These are phyloP conservation scores for Dreissena polymorpha DNA, from an alignment of 1,140 invertebrate genomes.

Conservation along the genomic window DNA sequence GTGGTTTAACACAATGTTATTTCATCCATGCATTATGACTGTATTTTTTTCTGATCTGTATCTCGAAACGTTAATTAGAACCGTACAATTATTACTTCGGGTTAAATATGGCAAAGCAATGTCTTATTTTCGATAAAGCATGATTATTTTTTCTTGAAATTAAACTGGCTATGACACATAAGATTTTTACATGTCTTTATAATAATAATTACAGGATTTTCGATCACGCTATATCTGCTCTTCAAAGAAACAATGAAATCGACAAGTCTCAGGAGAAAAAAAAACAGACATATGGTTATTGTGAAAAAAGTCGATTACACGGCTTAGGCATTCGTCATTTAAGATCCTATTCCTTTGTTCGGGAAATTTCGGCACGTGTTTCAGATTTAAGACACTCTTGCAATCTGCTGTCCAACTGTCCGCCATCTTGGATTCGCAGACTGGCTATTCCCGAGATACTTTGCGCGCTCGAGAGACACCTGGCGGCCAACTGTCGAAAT, in stretches of 20 bases:
- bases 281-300: conserved; percentile 39
- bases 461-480: conserved; percentile 45
- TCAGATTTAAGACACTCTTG: conserved; percentile 26
- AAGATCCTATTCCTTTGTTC: conserved; percentile 47
- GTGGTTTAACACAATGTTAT: no score
- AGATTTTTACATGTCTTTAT: no score
- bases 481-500: conserved; percentile 50
- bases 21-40: no score
- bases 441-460: conserved; percentile 45
- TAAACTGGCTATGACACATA: no score
- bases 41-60: no score
- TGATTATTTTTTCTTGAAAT: no score
- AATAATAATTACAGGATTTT: conserved; percentile 44
- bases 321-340: background rate
- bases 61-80: no score
- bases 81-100: no score
- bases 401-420: conserved; percentile 53
- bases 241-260: conserved; percentile 20
- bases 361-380: conserved; percentile 36
- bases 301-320: conserved; percentile 46
- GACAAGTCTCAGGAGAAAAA: background rate
- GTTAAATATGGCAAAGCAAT: no score
- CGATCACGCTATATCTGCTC: conserved; percentile 34
- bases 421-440: conserved; percentile 37
- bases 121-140: no score